Conservation (phyloP, 2,888 invertebrate species). For the Polyploca ridens region DNA sequence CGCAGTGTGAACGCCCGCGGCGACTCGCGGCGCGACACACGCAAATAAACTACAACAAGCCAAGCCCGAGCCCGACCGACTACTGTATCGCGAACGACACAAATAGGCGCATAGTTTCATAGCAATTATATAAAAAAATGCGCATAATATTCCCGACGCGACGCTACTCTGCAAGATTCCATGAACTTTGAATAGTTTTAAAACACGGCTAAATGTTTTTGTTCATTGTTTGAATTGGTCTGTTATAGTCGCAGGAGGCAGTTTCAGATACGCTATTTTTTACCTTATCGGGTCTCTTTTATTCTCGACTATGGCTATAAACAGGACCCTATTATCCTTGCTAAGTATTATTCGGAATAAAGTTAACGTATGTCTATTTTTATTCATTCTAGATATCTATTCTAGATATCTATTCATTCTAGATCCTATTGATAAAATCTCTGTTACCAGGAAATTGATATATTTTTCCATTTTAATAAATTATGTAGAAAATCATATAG, state of each 20-base stretch:
- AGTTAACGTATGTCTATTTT: neutral
- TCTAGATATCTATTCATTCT: neutral
- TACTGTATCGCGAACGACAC: conserved; percentile 40
- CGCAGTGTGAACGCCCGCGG: conserved; percentile 73
- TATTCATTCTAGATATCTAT: neutral
- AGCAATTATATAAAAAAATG: conserved; percentile 58
- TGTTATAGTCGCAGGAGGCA: neutral
- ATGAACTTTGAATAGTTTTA: conserved; percentile 18
- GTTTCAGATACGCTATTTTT: conserved; percentile 1
- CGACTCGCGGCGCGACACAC: conserved; percentile 77
- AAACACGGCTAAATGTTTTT: neutral
- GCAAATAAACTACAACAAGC: conserved; percentile 69
- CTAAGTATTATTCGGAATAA: neutral
- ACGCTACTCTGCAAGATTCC: conserved; percentile 20
- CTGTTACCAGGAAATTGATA: neutral
- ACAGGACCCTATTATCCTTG: neutral
- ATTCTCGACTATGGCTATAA: neutral
- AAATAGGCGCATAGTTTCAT: conserved; percentile 64
- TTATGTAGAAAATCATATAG: neutral
- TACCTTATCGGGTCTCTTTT: neutral
- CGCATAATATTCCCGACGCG: conserved; percentile 19
- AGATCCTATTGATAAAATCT: neutral
- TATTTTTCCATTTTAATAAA: neutral
- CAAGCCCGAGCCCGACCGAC: conserved; percentile 18
- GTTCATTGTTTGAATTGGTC: conserved; percentile 5